phyloP scores from a whole-genome alignment of 1,140 invertebrate species.

The Pantala flavescens region DNA sequence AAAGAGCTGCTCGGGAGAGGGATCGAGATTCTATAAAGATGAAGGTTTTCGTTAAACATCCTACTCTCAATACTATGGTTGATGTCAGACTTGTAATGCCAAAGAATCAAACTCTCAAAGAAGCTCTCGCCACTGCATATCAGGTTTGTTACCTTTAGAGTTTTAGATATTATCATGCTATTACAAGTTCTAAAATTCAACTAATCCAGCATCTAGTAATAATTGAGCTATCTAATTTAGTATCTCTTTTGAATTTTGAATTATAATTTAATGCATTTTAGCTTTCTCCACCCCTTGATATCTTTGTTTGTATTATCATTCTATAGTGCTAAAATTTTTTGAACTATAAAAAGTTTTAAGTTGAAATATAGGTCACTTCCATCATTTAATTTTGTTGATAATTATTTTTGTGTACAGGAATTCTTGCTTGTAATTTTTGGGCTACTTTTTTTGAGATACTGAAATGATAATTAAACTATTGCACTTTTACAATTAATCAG shows the following conservation, averaged over 20 bases:
- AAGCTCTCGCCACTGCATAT: constrained; percentile 47
- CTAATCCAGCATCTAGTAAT: too few relatives aligned
- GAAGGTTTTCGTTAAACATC: constrained; percentile 53
- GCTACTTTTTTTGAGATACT: too few relatives aligned
- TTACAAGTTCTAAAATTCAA: too few relatives aligned
- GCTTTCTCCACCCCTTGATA: too few relatives aligned
- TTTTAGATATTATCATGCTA: too few relatives aligned
- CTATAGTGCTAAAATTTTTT: background rate
- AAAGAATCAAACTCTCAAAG: constrained; percentile 45
- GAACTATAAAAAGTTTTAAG: background rate
- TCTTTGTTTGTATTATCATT: too few relatives aligned
- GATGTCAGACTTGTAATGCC: constrained; percentile 44
- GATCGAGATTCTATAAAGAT: constrained; percentile 52
- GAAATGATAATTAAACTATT: too few relatives aligned
- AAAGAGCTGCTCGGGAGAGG: constrained; percentile 44
- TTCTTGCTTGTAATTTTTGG: too few relatives aligned
- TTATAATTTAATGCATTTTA: too few relatives aligned
- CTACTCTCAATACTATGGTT: constrained; percentile 39
- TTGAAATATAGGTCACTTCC: background rate
- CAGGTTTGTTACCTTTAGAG: constrained; percentile 30
- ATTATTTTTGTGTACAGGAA: background rate
- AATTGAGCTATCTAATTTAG: too few relatives aligned
- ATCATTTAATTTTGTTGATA: background rate
- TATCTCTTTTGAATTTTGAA: too few relatives aligned
- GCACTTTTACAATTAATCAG: too few relatives aligned